Evolutionary conservation across 2,113 vertebrate genomes (phyloP).

Genomic region (Halichoerus grypus): DNA sequence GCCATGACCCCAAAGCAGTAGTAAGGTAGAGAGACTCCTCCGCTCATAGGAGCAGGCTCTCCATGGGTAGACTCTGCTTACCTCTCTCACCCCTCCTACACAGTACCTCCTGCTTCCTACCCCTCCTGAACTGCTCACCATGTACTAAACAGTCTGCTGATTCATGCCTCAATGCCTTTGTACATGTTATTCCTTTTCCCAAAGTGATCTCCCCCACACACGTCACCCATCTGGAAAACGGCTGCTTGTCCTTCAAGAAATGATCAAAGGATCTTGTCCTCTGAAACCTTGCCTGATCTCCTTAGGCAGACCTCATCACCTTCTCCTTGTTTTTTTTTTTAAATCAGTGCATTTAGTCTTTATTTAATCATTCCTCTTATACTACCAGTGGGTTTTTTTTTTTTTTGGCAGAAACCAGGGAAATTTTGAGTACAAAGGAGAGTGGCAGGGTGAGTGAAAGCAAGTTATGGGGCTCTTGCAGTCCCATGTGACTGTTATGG

Average conservation of each 20-base stretch:
- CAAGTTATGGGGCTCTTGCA: not conserved
- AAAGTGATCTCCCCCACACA: not conserved
- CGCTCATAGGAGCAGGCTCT: not conserved
- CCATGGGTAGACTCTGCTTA: not conserved
- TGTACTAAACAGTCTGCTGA: not conserved
- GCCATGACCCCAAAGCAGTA: not conserved
- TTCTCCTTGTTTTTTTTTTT: not conserved
- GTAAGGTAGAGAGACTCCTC: not conserved
- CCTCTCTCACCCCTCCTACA: not conserved
- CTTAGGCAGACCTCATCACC: not conserved
- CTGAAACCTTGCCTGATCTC: not conserved
- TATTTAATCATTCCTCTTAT: not conserved
- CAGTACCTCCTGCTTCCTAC: not conserved
- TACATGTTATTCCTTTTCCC: not conserved
- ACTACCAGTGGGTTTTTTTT: not conserved
- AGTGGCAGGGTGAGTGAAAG: not conserved
- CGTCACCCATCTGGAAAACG: not conserved
- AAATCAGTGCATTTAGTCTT: not conserved
- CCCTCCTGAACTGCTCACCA: not conserved
- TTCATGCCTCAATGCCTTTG: conserved; percentile 16
- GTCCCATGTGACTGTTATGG: not conserved
- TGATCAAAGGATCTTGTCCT: not conserved
- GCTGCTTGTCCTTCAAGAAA: conserved; percentile 1
- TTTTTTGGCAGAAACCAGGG: not conserved
- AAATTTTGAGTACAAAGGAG: not conserved